These are phyloP conservation scores for Polypedilum vanderplanki DNA, from an alignment of 1,140 invertebrate species.

Conservation along the genomic window DNA sequence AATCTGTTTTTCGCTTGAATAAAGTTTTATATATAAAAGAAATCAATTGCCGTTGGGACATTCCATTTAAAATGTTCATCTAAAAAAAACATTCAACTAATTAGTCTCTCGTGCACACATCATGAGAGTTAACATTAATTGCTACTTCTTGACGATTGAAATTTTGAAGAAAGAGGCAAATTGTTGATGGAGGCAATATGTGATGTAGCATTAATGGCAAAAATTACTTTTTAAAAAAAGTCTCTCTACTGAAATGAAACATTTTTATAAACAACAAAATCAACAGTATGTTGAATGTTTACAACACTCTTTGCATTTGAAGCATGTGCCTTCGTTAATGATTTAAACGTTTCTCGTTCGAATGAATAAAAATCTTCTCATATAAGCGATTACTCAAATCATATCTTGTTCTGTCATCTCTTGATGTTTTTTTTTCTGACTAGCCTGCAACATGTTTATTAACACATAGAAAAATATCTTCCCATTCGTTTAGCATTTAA, in stretches of 20 bases:
- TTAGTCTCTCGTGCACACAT: background rate
- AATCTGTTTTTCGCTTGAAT: too few relatives aligned
- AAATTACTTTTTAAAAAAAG: background rate
- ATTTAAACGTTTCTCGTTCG: slow-evolving; percentile 19
- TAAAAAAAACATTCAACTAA: background rate
- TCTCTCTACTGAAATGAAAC: background rate
- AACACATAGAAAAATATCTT: background rate
- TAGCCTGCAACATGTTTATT: slow-evolving; percentile 3
- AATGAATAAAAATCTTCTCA: background rate
- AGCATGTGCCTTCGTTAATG: slow-evolving; percentile 1
- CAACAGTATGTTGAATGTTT: too few relatives aligned
- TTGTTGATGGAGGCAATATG: background rate
- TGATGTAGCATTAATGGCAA: background rate
- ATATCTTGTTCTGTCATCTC: background rate
- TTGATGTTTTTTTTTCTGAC: background rate
- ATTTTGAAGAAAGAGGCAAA: slow-evolving; percentile 7
- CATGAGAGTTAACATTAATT: too few relatives aligned
- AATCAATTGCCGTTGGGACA: too few relatives aligned
- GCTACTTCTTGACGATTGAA: background rate
- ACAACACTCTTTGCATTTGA: background rate
- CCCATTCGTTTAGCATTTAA: background rate
- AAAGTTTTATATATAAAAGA: too few relatives aligned
- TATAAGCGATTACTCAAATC: background rate
- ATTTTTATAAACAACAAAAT: background rate
- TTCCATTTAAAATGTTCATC: too few relatives aligned